Evolutionary conservation across 2,113 vertebrate species (phyloP), one percentile per base, ranked within the genome.

Genomic region (Onychostruthus taczanowskii): DNA sequence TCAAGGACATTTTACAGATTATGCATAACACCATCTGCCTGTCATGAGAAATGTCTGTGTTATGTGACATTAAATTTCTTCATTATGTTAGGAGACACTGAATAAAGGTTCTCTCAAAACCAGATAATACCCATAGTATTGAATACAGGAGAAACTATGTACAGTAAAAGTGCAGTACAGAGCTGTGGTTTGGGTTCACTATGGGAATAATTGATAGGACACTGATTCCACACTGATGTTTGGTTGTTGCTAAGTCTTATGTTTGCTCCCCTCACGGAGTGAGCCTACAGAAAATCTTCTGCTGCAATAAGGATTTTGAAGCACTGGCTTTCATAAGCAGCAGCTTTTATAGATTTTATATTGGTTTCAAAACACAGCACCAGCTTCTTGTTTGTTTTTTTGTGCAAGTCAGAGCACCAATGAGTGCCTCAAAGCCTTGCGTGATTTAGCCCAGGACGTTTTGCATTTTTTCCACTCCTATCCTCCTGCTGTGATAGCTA

Each of bases 171-270:
- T 44, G 31, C 61, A 64, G 14, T 8, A 6, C 61, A 61, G 39
- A 5, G 39, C 30, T 53, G 20, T 47, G 39, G 3, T 74, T 74
- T 61, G 46, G 61, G 4, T 24, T 30, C 4, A 26, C 4, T 6
- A 0, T 24, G 53, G 39, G n/a, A 46, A 39, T 16, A 7, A 10
- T 33, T 58, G 56, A 10, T 11, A 14, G 16, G 37, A 44, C 3
- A 0, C 7, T 44, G 67, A 33, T 33, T 4, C 33, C 37, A 50
- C 0, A 0, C 37, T 33, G 44, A 3, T 58, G 5, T 59, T 59
- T n/a, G 27, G 28, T 7, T 44, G 52, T 19, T 50, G 50, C 35
- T 43, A 2, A 20, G 44, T 39, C 46, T 39, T n/a, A n/a, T n/a
- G n/a, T n/a, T n/a, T n/a, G n/a, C n/a, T n/a, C n/a, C n/a, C n/a